Percentiles rank a stretch among this genome's conserved stretches.
These are phyloP conservation scores for Poecile montanus DNA, from an alignment of 2,797 vertebrate genomes.

Conservation along the genomic window DNA sequence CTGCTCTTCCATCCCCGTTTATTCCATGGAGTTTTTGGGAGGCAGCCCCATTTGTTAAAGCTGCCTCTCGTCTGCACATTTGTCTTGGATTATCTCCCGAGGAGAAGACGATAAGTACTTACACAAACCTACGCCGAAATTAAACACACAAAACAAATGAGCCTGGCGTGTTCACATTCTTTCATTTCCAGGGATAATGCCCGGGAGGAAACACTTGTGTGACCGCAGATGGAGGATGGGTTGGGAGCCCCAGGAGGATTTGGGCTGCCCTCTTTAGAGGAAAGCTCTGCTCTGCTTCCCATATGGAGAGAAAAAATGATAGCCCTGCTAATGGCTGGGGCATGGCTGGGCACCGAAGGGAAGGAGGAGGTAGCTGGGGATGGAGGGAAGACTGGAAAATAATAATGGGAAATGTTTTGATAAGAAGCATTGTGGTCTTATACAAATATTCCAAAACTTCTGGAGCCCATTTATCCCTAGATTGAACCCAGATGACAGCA, in stretches of 20 bases:
- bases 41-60: slow-evolving; percentile 34
- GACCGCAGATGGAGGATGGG: slow-evolving; percentile 49
- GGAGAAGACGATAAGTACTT: slow-evolving; percentile 51
- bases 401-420: slow-evolving; percentile 63
- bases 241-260: background rate
- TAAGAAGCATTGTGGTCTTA: slow-evolving; percentile 51
- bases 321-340: background rate
- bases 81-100: slow-evolving; percentile 42
- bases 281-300: slow-evolving; percentile 13
- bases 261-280: background rate
- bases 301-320: slow-evolving; percentile 1
- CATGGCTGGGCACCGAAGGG: background rate
- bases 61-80: background rate
- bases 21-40: background rate
- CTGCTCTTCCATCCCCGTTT: background rate
- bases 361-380: slow-evolving; percentile 42
- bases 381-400: slow-evolving; percentile 33
- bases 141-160: slow-evolving; percentile 63
- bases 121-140: slow-evolving; percentile 55
- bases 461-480: slow-evolving; percentile 54
- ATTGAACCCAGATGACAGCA: slow-evolving; percentile 62
- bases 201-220: slow-evolving; percentile 18
- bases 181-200: slow-evolving; percentile 45
- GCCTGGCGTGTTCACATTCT: slow-evolving; percentile 29
- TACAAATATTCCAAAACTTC: slow-evolving; percentile 52